These are phyloP conservation scores for Ditula angustiorana DNA, from an alignment of 2,888 invertebrate species.

Conservation along the genomic window DNA sequence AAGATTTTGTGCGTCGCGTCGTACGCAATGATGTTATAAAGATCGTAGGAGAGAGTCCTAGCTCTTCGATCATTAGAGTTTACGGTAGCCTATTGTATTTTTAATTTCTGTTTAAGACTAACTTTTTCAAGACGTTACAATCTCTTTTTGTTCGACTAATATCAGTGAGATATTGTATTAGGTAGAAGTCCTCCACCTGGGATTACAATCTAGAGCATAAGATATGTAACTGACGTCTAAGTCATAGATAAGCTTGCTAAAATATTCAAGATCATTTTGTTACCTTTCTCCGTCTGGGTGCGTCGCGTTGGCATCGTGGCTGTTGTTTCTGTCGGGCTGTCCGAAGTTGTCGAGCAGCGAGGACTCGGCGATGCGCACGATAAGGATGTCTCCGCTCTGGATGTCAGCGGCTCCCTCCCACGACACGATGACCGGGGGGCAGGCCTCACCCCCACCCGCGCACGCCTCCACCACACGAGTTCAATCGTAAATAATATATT, in stretches of 20 bases:
- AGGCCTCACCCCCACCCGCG: conserved; percentile 73
- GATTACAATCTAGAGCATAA: neutral
- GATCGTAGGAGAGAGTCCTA: neutral
- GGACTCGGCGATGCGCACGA: conserved; percentile 89
- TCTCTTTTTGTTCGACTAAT: too few relatives aligned
- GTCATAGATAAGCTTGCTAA: too few relatives aligned
- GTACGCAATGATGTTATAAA: neutral
- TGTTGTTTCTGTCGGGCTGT: conserved; percentile 61
- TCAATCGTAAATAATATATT: conserved; percentile 47
- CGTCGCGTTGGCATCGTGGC: conserved; percentile 60
- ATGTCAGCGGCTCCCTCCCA: conserved; percentile 89
- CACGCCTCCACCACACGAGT: conserved; percentile 78
- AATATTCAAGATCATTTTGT: conserved; percentile 33
- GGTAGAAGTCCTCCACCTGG: too few relatives aligned
- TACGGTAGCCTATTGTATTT: too few relatives aligned
- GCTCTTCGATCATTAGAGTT: too few relatives aligned
- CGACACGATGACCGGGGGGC: conserved; percentile 85
- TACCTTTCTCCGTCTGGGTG: conserved; percentile 66
- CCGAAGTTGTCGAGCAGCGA: conserved; percentile 75
- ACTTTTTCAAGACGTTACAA: too few relatives aligned
- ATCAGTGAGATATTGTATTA: too few relatives aligned
- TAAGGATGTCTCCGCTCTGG: conserved; percentile 89
- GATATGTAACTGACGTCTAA: too few relatives aligned
- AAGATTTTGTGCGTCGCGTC: too few relatives aligned
- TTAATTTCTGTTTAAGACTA: too few relatives aligned